Evolutionary conservation across 2,797 vertebrate genomes (phyloP).

Genomic region (Sebastes nivosus): DNA sequence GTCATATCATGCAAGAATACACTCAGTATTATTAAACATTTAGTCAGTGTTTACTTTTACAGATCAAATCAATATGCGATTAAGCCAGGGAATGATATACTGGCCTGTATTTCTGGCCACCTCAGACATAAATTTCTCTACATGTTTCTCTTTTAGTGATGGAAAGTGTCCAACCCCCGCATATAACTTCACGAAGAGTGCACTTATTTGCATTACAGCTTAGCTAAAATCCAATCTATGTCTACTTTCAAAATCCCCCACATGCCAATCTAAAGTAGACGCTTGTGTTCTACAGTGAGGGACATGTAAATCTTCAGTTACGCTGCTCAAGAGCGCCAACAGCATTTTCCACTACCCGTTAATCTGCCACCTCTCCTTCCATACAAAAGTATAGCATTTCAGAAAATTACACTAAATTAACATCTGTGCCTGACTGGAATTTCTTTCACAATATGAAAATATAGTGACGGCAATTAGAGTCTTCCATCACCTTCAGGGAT

Average conservation of each 20-base stretch:
- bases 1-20: not conserved
- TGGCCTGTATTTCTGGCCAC: not conserved
- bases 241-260: slow-evolving; percentile 24
- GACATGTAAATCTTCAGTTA: slow-evolving; percentile 55
- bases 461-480: slow-evolving; percentile 68
- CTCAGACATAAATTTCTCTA: not conserved
- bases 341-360: slow-evolving; percentile 49
- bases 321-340: slow-evolving; percentile 21
- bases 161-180: not conserved
- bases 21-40: not conserved
- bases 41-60: not conserved
- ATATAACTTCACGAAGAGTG: not conserved
- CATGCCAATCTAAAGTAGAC: slow-evolving; percentile 44
- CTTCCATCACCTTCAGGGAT: slow-evolving; percentile 66
- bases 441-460: slow-evolving; percentile 68
- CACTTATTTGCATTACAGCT: slow-evolving; percentile 19
- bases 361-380: slow-evolving; percentile 56
- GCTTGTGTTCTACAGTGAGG: slow-evolving; percentile 30
- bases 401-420: slow-evolving; percentile 82
- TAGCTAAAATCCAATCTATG: slow-evolving; percentile 17
- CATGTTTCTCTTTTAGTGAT: not conserved
- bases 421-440: slow-evolving; percentile 63
- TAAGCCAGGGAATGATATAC: not conserved
- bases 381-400: slow-evolving; percentile 76
- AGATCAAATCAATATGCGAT: not conserved